Evolutionary conservation across 2,797 vertebrate species (phyloP), one percentile per base, ranked within the genome.

Genomic region (Phoeniculus purpureus): DNA sequence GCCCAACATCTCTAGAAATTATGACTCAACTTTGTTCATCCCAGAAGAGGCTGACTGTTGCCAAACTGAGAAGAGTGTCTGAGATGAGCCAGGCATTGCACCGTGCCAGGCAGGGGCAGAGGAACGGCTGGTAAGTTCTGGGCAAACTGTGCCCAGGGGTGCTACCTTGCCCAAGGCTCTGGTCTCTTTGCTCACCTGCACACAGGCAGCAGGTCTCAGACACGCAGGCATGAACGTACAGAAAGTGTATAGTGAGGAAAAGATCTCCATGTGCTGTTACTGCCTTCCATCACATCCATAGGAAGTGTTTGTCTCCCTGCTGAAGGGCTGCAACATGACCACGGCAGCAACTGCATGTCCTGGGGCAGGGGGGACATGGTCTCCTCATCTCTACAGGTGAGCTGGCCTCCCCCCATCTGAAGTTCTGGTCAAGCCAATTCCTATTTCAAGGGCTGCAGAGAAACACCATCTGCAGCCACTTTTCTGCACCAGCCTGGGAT

Each of bases 361-460:
- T 1, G 2, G 21, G 6, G 37, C 37, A 7, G 1, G 23, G 4
- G 14, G 48, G 48, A 70, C 21, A 31, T 0, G 1, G n/a, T 40
- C 19, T 23, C 45, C 26, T 21, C 20, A 27, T 54, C 26, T 37
- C 15, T 62, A 15, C 8, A 31, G 51, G 14, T 21, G 56, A 43
- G 7, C 45, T 23, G 23, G 21, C 29, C 52, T 21, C 15, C 18
- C 14, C 23, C 23, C 8, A 26, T 23, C 34, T 59, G 31, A 58
- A 62, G 37, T 10, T 9, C 17, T 27, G 1, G 0, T 27, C 61
- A 55, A 85, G 43, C 12, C 62, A 78, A 31, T 22, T 88, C n/a
- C 58, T 64, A 4, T 21, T 60, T 40, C 1, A 2, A 58, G 27
- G 16, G 7, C 55, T 72, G 29, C 22, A 45, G 20, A 66, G 85